phyloP scores from a whole-genome alignment of 2,888 invertebrate genomes.

The Sympetrum striolatum region DNA sequence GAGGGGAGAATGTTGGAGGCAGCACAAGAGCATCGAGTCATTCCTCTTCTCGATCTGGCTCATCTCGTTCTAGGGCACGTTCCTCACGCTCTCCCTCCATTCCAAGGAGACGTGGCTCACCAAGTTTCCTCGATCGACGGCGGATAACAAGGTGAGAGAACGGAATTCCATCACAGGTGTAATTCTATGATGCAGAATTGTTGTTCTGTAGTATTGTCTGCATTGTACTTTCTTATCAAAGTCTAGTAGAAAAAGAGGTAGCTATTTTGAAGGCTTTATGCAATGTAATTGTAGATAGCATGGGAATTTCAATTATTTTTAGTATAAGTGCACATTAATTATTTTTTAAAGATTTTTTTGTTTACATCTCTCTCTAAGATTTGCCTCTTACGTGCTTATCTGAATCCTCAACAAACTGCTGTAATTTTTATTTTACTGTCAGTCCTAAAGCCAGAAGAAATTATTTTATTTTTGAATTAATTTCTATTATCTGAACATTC shows the following conservation, averaged over 20 bases:
- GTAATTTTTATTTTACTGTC: too few species aligned
- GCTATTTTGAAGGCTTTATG: slow-evolving; percentile 41
- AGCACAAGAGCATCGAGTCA: slow-evolving; percentile 56
- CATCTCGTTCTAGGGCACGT: slow-evolving; percentile 7
- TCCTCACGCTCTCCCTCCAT: slow-evolving; percentile 82
- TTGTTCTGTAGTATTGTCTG: background rate
- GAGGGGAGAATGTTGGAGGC: slow-evolving; percentile 1
- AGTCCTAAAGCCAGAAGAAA: too few species aligned
- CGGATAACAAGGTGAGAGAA: slow-evolving; percentile 88
- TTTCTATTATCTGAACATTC: too few species aligned
- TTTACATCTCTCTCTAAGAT: background rate
- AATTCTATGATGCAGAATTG: background rate
- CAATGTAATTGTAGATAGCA: slow-evolving; percentile 45
- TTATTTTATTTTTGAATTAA: too few species aligned
- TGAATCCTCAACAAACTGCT: too few species aligned
- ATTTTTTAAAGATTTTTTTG: background rate
- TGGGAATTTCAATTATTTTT: background rate
- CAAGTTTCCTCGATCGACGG: slow-evolving; percentile 90
- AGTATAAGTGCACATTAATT: slow-evolving; percentile 36
- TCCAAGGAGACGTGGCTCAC: slow-evolving; percentile 89
- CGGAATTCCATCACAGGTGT: background rate
- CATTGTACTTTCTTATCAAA: background rate
- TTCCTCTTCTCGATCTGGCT: slow-evolving; percentile 56
- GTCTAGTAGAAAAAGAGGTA: background rate
- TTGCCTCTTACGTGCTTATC: background rate